Conservation (phyloP, 2,888 invertebrate species). For the Melipona bicolor region DNA sequence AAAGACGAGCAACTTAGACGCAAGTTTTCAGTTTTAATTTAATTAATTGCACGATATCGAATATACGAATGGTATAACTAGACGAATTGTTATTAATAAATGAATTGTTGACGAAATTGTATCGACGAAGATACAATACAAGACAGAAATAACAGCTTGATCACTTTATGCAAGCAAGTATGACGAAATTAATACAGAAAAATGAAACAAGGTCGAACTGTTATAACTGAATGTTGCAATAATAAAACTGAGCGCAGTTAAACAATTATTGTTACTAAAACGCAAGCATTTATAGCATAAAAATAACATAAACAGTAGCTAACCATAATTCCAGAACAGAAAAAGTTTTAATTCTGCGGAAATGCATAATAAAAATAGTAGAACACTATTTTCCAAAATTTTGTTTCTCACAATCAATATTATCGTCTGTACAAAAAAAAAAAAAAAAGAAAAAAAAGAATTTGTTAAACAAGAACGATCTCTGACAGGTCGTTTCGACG, state of each 20-base stretch:
- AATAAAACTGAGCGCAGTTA: background rate
- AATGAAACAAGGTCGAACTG: background rate
- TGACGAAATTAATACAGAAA: background rate
- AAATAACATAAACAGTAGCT: too few relatives aligned
- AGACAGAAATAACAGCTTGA: too few relatives aligned
- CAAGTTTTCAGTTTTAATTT: background rate
- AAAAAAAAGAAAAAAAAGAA: too few relatives aligned
- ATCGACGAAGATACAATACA: background rate
- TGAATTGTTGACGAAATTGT: background rate
- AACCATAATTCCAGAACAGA: too few relatives aligned
- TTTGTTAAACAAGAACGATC: background rate
- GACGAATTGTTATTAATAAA: background rate
- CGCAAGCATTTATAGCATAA: too few relatives aligned
- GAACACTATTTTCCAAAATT: background rate
- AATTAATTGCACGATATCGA: background rate
- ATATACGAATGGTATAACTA: background rate
- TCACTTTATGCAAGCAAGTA: background rate
- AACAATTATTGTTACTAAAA: background rate
- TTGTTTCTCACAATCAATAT: background rate
- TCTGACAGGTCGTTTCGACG: background rate
- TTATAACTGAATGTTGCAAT: too few relatives aligned
- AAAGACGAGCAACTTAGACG: background rate
- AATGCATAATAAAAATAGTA: background rate
- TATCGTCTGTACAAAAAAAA: too few relatives aligned
- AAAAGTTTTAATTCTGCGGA: too few relatives aligned